These are phyloP conservation scores for Clarias macrocephalus DNA, from an alignment of 2,113 vertebrate genomes.

Conservation along the genomic window DNA sequence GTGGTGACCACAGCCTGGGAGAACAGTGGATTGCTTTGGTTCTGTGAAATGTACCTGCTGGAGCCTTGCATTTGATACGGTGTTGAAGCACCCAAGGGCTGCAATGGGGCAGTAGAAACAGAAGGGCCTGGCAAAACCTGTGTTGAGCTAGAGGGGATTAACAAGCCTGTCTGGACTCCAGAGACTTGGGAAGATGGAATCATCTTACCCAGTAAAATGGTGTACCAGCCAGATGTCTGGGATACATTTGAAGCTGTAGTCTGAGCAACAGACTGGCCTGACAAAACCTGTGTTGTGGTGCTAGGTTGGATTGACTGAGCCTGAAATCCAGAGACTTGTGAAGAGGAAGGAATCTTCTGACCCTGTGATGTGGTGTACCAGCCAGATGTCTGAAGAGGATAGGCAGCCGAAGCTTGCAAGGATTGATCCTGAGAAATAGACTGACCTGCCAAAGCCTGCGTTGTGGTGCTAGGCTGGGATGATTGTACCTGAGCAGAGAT, in stretches of 20 bases:
- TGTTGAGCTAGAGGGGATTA: background rate
- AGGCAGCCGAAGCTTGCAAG: too few species aligned
- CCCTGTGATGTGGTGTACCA: too few species aligned
- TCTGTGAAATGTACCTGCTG: background rate
- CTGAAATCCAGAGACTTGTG: background rate
- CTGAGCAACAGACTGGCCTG: background rate
- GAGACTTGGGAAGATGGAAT: background rate
- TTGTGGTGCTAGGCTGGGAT: too few species aligned
- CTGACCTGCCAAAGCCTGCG: too few species aligned
- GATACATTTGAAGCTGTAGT: background rate
- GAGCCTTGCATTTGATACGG: background rate
- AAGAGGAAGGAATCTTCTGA: background rate
- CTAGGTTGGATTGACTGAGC: background rate
- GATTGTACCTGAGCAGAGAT: too few species aligned
- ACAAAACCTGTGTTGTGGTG: background rate
- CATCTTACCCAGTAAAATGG: background rate
- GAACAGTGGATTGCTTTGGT: background rate
- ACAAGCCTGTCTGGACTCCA: background rate
- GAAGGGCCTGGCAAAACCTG: background rate
- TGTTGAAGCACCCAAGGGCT: background rate
- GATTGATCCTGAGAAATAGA: too few species aligned
- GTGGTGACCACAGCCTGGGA: background rate
- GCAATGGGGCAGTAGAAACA: background rate
- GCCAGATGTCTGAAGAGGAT: too few species aligned
- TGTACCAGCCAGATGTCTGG: background rate